Conservation (phyloP, 2,113 vertebrate genomes). For the Prolemur simus region DNA sequence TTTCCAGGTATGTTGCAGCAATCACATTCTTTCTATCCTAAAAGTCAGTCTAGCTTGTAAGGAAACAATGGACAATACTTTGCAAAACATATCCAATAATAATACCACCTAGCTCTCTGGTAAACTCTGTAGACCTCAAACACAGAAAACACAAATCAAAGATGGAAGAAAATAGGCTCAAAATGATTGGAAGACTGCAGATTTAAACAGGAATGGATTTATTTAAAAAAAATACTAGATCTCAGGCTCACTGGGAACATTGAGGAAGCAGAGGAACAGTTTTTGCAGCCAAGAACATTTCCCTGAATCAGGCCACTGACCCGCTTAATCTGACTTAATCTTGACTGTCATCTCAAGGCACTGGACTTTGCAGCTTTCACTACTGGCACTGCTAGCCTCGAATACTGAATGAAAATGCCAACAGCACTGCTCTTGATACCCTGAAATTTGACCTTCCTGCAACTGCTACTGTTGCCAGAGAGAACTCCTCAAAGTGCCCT, state of each 20-base stretch:
- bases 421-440: neutral
- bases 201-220: neutral
- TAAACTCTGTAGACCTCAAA: neutral
- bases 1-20: neutral
- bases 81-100: neutral
- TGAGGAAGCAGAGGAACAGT: neutral
- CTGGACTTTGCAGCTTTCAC: neutral
- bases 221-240: neutral
- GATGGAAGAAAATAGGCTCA: neutral
- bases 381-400: fast-evolving
- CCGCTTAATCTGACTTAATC: fast-evolving
- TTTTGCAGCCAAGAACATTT: neutral
- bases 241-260: neutral
- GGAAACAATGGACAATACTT: neutral
- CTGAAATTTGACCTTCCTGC: neutral
- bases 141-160: neutral
- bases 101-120: neutral
- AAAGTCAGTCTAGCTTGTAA: neutral
- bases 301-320: neutral
- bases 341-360: neutral
- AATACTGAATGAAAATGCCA: neutral
- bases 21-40: neutral
- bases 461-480: neutral
- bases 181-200: neutral
- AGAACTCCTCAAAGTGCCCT: neutral